Evolutionary conservation across 1,140 invertebrate genomes (phyloP), one percentile per base, ranked within the genome.

Genomic region (Trichogramma pretiosum): DNA sequence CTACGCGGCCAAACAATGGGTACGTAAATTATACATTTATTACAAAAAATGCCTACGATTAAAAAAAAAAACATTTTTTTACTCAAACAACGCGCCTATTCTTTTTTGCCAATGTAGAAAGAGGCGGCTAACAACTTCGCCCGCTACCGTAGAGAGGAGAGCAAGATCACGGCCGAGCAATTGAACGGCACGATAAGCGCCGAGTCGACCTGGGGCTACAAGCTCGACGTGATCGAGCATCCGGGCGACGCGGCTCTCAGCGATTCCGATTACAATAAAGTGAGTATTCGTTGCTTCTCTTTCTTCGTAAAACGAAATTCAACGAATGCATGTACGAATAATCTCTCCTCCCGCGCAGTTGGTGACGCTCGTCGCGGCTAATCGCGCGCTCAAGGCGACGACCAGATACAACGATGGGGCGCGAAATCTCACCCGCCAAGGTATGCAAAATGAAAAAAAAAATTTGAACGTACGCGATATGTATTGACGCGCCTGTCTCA

Each of bases 341-440:
- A n/a, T n/a, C n/a, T n/a, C n/a, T n/a, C n/a, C n/a, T n/a, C n/a
- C n/a, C 24, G 11, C 80, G 38, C 69, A 85, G 81, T 64, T 86
- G 34, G 80, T 84, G 59, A 82, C 83, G 56, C 76, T 85, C 57
- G 76, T 82, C 58, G 82, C 81, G 26, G 63, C 80, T 42, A 79
- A 80, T 39, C 81, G 85, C 60, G 49, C 57, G 0, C 37, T 56
- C 8, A 42, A 33, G 53, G 50, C 56, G 14, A 46, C 45, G 2
- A n/a, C 38, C 8, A 44, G 34, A 43, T 38, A 50, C 11, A 28
- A 34, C 3, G 47, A 39, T n/a, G 37, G 40, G 7, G 39, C 47
- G 2, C 46, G 50, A 16, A 56, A 58, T 9, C 41, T 53, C 19
- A 54, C 43, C 9, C 51, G 56, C 10, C 41, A 57, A 55, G 60